Base-by-base conservation (phyloP, 1,140 invertebrate genomes). In the Calephelis virginiensis region DNA sequence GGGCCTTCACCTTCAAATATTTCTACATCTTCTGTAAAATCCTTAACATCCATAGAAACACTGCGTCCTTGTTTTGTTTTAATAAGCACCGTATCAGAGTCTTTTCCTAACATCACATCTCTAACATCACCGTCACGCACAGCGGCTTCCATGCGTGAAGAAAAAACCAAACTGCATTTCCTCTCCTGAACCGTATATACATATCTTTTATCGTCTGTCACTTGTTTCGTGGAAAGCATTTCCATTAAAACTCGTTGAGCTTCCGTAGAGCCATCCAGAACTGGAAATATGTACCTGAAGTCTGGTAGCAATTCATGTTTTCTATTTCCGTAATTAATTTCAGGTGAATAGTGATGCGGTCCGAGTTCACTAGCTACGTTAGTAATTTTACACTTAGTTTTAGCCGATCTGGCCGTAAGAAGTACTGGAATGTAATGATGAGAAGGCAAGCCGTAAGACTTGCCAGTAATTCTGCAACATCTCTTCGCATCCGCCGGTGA, bases 381-480 rank as follows among this genome's bases (percentile, higher is more conserved):
- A 2, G 94, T 94, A 48, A 95, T 94, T 75, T 93, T 94, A 75
- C 94, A 94, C 80, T 94, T 93, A 45, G 92, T 91, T 73, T 92
- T 93, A 28, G 89, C 81, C 2, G 92, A 91, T 65, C 92, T 92
- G 13, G 94, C 90, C 61, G 94, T 93, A 37, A 95, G 89, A 28
- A 95, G 80, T 40, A 95, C 95, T 73, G 95, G 96, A 90, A 96
- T 95, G 92, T 96, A 96, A 84, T 96, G 95, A 81, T 95, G 95
- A n/a, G 93, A 93, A 6, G 94, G 94, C 65, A 95, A 82, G 14
- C 95, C 95, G 63, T 95, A 95, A 10, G 96, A 95, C 86, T 96
- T 96, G 47, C 95, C 95, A 0, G 96, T 97, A 67, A 97, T 96
- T 70, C 95, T 93, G 80, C 96, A 96, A 74, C 95, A 95, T 66